A percentile compares a stretch with the other conserved stretches of the same genome.
Evolutionary conservation across 2,888 invertebrate genomes (phyloP).

Genomic region (Metacarcinus magister): DNA sequence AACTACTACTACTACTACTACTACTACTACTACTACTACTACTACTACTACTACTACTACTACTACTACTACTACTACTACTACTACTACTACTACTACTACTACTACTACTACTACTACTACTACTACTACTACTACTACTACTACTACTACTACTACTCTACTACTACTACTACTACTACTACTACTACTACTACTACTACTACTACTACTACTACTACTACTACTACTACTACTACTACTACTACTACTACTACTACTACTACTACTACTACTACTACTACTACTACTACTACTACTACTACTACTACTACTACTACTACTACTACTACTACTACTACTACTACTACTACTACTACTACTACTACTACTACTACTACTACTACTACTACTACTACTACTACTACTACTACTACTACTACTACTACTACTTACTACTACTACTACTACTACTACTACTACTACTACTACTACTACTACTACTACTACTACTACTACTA

Average conservation of each 20-base stretch:
- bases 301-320: conserved; percentile 10
- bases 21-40: conserved; percentile 55
- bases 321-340: not conserved
- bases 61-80: conserved; percentile 48
- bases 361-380: conserved; percentile 10
- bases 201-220: no score
- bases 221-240: not conserved
- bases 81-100: conserved; percentile 40
- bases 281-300: conserved; percentile 10
- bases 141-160: no score
- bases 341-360: not conserved
- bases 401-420: conserved; percentile 11
- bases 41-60: conserved; percentile 48
- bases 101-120: conserved; percentile 37
- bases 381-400: not conserved
- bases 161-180: no score
- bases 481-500: no score
- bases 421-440: no score
- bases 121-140: no score
- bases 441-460: not conserved
- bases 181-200: no score
- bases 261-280: not conserved
- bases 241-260: conserved; percentile 10
- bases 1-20: conserved; percentile 51
- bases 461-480: conserved; percentile 10